phyloP scores from a whole-genome alignment of 1,140 invertebrate genomes.

The Polyergus mexicanus region DNA sequence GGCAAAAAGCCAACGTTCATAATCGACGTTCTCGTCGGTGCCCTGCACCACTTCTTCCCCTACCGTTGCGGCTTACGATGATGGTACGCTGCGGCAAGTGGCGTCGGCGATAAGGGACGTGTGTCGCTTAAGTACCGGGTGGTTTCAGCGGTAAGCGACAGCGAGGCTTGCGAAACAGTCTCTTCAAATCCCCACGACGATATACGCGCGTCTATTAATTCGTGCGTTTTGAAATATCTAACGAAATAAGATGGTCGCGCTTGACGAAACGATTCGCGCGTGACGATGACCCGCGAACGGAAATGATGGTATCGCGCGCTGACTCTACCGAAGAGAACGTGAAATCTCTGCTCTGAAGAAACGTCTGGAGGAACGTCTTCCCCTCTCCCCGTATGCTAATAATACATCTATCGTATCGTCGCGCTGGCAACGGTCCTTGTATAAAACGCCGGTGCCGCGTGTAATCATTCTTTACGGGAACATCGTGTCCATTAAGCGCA shows the following conservation, averaged over 20 bases:
- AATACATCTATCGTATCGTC: constrained; percentile 32
- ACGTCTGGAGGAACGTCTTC: not conserved
- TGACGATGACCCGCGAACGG: not conserved
- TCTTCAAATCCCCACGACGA: not conserved
- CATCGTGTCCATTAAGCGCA: constrained; percentile 64
- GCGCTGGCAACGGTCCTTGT: constrained; percentile 1
- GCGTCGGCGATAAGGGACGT: constrained; percentile 42
- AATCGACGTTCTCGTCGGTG: constrained; percentile 50
- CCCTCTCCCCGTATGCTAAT: constrained; percentile 10
- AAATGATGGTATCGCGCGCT: constrained; percentile 35
- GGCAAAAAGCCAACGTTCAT: constrained; percentile 54
- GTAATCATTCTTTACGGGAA: constrained; percentile 69
- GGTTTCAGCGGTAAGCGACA: constrained; percentile 36
- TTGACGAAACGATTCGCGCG: not conserved
- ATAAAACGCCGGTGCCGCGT: constrained; percentile 27
- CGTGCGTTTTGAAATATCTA: not conserved
- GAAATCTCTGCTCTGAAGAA: not conserved
- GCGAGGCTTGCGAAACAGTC: not conserved
- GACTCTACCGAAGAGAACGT: not conserved
- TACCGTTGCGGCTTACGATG: constrained; percentile 64
- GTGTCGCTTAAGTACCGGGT: constrained; percentile 37
- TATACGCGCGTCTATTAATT: constrained; percentile 39
- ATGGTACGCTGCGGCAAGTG: constrained; percentile 17
- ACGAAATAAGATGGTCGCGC: too few relatives aligned
- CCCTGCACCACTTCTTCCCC: not conserved